Base-by-base conservation (phyloP, 2,888 invertebrate species). In the Cataglyphis rosenhaueri region DNA sequence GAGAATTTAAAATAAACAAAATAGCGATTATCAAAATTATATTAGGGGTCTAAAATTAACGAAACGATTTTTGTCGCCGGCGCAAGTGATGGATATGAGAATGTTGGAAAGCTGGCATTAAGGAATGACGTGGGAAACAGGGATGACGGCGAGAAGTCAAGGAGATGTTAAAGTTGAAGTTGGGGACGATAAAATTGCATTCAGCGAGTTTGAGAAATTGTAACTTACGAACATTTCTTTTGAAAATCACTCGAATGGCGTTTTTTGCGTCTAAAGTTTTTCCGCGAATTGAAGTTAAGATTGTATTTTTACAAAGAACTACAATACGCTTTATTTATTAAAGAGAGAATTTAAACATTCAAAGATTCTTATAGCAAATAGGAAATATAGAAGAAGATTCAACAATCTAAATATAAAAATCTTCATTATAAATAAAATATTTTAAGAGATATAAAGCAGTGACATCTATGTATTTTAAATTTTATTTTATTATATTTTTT, bases 71-170 rank as follows among this genome's bases (percentile, higher is more conserved):
- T 73, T 78, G 55, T 18, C 55, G 75, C 59, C 2, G 21, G 44
- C 61, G 70, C 62, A 32, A n/a, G n/a, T 62, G 41, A 21, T 62
- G 48, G 32, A 29, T n/a, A 83, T 71, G 25, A 62, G 82, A 68
- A 74, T 9, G 75, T 57, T 76, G 84, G 68, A 70, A 83, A 59
- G 75, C 66, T 78, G 76, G 59, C 66, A 83, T 74, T 57, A 48
- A 52, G 82, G 78, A 86, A 87, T 61, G 64, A 61, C 29, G 32
- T 65, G 76, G 62, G 88, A 75, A 86, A 65, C 57, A 18, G 32
- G 41, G 71, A 81, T 70, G 48, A 25, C 57, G 61, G 83, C 59
- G 84, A 81, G 84, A 84, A 84, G 75, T 71, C 71, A 75, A 78
- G 78, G 78, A 70, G 70, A 71, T 71, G 78, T 59, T 44, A 71